Percentiles rank a stretch among this genome's conserved stretches.
These are phyloP conservation scores for Caenorhabditis doughertyi DNA, from an alignment of 2,888 invertebrate species.

Conservation along the genomic window DNA sequence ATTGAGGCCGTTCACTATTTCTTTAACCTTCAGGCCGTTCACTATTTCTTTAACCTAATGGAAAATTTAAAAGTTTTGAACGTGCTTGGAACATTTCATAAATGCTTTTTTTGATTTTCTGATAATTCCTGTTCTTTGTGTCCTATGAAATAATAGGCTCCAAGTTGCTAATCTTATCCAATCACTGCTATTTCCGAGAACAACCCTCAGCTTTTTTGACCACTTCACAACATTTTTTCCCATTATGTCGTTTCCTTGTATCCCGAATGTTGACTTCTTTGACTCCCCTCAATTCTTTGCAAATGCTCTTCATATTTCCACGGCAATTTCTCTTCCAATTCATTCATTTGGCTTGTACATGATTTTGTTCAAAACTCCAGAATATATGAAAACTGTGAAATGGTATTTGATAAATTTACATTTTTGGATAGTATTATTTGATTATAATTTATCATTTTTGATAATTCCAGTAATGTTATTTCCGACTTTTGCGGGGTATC, in stretches of 20 bases:
- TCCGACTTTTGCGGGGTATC: background rate
- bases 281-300: background rate
- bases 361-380: constrained; percentile 15
- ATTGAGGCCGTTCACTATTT: too few species aligned
- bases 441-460: background rate
- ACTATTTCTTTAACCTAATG: too few species aligned
- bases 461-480: constrained; percentile 1
- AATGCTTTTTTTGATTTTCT: too few species aligned
- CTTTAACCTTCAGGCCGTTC: too few species aligned
- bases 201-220: background rate
- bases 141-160: too few species aligned
- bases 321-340: background rate
- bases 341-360: constrained; percentile 13
- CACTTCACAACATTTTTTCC: background rate
- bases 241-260: background rate
- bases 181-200: too few species aligned
- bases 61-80: too few species aligned
- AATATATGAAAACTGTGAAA: constrained; percentile 26
- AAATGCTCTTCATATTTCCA: background rate
- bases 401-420: constrained; percentile 15
- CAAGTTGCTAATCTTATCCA: too few species aligned
- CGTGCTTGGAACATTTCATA: too few species aligned
- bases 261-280: background rate
- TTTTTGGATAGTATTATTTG: constrained; percentile 2
- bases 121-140: too few species aligned